Conservation (phyloP, 2,113 vertebrate genomes). For the Oplegnathus fasciatus region DNA sequence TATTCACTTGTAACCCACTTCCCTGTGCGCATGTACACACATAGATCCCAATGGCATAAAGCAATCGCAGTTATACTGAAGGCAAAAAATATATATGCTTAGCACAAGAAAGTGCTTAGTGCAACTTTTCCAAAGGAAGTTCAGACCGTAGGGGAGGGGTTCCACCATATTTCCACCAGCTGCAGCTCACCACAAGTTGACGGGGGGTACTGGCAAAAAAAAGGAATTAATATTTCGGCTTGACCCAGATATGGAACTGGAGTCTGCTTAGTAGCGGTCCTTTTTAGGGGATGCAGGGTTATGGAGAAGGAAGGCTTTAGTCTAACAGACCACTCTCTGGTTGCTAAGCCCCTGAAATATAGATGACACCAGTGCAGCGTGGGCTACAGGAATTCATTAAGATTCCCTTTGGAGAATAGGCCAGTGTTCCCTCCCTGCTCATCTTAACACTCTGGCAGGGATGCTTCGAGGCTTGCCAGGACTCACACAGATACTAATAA, state of each 20-base stretch:
- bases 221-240: constrained; percentile 39
- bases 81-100: not conserved
- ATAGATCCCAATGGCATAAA: constrained; percentile 9
- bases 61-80: not conserved
- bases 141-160: not conserved
- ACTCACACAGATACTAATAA: constrained; percentile 23
- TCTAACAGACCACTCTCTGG: constrained; percentile 45
- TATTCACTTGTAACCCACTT: constrained; percentile 66
- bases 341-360: constrained; percentile 73
- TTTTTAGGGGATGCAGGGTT: not conserved
- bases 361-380: constrained; percentile 57
- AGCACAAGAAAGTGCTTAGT: constrained; percentile 8
- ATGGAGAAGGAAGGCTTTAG: not conserved
- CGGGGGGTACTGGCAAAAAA: constrained; percentile 20
- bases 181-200: constrained; percentile 13
- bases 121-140: constrained; percentile 23
- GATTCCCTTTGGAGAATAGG: constrained; percentile 56
- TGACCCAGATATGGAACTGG: constrained; percentile 64
- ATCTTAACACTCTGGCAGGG: constrained; percentile 24
- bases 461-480: not conserved
- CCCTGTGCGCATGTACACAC: not conserved
- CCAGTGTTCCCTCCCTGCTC: constrained; percentile 7
- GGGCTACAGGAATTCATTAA: constrained; percentile 64
- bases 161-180: constrained; percentile 13
- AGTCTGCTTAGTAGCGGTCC: constrained; percentile 6